Evolutionary conservation across 2,113 vertebrate genomes (phyloP), one percentile per base, ranked within the genome.

Genomic region (Hippocampus guttulatus): DNA sequence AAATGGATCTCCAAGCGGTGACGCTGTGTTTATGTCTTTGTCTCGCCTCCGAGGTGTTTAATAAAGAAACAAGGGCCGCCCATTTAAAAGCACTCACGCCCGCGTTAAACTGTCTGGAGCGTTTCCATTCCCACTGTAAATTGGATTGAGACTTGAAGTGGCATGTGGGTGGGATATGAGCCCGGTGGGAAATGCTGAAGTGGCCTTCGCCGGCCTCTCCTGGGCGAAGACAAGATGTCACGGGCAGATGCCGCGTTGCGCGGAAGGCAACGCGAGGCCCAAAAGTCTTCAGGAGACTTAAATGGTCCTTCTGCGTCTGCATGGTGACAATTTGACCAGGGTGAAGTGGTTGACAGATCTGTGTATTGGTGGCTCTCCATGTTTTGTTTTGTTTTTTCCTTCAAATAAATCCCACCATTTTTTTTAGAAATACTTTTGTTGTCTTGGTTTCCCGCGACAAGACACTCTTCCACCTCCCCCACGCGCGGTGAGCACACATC

Each of bases 51-150:
- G 75, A 27, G 41, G 75, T 64, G 74, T 83, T 84, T 79, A 64
- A 76, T 79, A 82, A 85, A 84, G 74, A 78, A 81, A 77, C 58
- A 2, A 47, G 66, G 33, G 10, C 57, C 3, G 51, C 54, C 2
- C 55, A 78, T 84, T 75, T 86, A 83, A 87, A 84, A 81, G 71
- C 71, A 70, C 82, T 76, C 76, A 62, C 76, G 12, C 30, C 30
- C 76, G 65, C 70, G 75, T 85, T 87, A 85, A 70, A 80, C 57
- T 68, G 76, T 49, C 66, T 27, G 57, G 68, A 81, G 70, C 71
- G 77, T 84, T 88, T 89, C 83, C 79, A 87, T 87, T 87, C 79
- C 76, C 72, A 82, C 77, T 81, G 82, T 78, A 83, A 90, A 88
- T 90, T 88, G 74, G 72, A 74, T 67, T 52, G 87, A 79, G 86